These are phyloP conservation scores for Bagarius yarrelli DNA, from an alignment of 2,113 vertebrate species.

Conservation along the genomic window DNA sequence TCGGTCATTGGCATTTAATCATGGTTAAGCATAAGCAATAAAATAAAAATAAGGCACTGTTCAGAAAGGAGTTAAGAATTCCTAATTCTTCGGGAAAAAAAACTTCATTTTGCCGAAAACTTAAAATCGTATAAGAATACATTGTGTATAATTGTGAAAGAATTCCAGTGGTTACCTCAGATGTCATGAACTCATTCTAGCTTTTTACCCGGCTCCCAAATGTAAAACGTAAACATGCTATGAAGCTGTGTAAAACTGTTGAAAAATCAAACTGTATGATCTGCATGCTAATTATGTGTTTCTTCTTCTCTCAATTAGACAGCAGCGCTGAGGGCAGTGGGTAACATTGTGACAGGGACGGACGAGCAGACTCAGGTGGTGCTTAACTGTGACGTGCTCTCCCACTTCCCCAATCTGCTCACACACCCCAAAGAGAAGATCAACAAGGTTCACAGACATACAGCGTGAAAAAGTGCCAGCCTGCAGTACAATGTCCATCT, in stretches of 20 bases:
- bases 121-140: no score
- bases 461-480: neutral
- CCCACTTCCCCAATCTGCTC: conserved; percentile 93
- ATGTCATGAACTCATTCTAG: neutral
- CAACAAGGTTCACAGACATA: conserved; percentile 82
- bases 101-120: no score
- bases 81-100: no score
- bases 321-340: conserved; percentile 94
- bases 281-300: neutral
- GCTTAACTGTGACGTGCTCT: conserved; percentile 97
- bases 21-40: neutral
- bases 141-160: neutral
- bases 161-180: neutral
- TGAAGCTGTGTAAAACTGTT: neutral
- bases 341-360: conserved; percentile 98
- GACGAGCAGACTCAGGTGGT: conserved; percentile 99
- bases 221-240: neutral
- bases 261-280: neutral
- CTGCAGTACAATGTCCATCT: neutral
- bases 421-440: conserved; percentile 99
- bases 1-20: neutral
- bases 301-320: conserved; percentile 70
- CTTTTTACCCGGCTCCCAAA: no score
- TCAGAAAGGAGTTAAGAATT: neutral
- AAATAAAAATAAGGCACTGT: neutral